Percentiles rank a stretch among this genome's conserved stretches.
phyloP scores from a whole-genome alignment of 2,888 invertebrate genomes.

The Drosophila kanekoi region DNA sequence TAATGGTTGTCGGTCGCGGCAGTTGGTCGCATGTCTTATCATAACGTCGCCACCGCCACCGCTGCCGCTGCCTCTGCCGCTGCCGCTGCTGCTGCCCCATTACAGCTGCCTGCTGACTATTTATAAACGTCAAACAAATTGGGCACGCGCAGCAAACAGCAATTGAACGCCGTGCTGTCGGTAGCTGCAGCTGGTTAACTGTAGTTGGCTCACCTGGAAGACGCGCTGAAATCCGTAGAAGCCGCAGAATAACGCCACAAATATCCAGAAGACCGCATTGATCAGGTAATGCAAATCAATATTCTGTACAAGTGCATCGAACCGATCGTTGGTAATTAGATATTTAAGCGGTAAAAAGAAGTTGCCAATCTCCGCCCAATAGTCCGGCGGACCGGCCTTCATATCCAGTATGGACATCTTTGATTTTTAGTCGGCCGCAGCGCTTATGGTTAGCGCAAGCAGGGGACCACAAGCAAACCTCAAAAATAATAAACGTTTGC shows the following conservation, averaged over 20 bases:
- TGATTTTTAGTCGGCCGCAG: conserved; percentile 14
- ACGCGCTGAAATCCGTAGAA: conserved; percentile 82
- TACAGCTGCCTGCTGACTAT: conserved; percentile 58
- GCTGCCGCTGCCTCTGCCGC: neutral
- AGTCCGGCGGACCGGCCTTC: conserved; percentile 81
- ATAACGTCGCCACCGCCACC: conserved; percentile 1
- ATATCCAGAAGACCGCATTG: conserved; percentile 84
- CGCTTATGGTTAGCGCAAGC: conserved; percentile 4
- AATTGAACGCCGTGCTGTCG: conserved; percentile 21
- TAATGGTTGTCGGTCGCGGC: conserved; percentile 21
- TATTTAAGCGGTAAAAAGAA: conserved; percentile 84
- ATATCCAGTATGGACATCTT: conserved; percentile 84
- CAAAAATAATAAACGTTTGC: conserved; percentile 32
- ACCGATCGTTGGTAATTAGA: conserved; percentile 81
- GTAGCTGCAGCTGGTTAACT: neutral
- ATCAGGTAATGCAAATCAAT: conserved; percentile 83
- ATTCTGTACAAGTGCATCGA: conserved; percentile 83
- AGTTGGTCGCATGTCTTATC: conserved; percentile 31
- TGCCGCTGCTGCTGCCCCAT: neutral
- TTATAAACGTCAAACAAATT: conserved; percentile 64
- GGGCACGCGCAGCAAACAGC: conserved; percentile 23
- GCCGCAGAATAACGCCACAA: conserved; percentile 78
- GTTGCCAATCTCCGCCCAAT: conserved; percentile 84
- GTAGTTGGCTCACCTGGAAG: conserved; percentile 79
- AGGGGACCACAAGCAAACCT: conserved; percentile 17